Conservation (phyloP, 2,888 invertebrate species). For the Hartigia nigra region DNA sequence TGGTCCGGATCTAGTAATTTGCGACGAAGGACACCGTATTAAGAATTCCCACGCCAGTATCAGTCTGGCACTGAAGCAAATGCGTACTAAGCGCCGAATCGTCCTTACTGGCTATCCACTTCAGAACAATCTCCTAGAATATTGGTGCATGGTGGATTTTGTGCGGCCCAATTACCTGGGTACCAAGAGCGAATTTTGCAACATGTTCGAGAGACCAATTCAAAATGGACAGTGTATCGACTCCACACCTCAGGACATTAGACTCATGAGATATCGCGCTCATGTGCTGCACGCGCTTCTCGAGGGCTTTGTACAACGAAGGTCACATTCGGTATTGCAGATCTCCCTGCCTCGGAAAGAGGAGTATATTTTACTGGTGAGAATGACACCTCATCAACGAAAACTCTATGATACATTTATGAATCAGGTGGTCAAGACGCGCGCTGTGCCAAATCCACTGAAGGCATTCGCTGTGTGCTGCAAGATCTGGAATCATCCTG, state of each 20-base stretch:
- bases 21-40: conserved; percentile 97
- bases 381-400: conserved; percentile 90
- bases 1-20: conserved; percentile 94
- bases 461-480: conserved; percentile 99
- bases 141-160: conserved; percentile 99
- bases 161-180: conserved; percentile 98
- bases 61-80: conserved; percentile 93
- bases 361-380: conserved; percentile 91
- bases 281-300: conserved; percentile 95
- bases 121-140: conserved; percentile 96
- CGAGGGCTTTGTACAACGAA: conserved; percentile 95
- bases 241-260: conserved; percentile 92
- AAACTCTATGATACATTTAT: conserved; percentile 93
- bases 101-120: conserved; percentile 98
- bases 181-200: conserved; percentile 95
- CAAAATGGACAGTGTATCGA: conserved; percentile 99
- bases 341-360: conserved; percentile 93
- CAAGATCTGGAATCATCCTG: conserved; percentile 98
- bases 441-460: conserved; percentile 91
- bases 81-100: conserved; percentile 92
- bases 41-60: conserved; percentile 98
- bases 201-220: conserved; percentile 99
- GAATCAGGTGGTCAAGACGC: conserved; percentile 89
- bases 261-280: conserved; percentile 93
- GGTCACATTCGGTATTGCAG: conserved; percentile 93